Conservation (phyloP, 92 coral and sea anemone species). For the Hydrozoanthus gracilis region DNA sequence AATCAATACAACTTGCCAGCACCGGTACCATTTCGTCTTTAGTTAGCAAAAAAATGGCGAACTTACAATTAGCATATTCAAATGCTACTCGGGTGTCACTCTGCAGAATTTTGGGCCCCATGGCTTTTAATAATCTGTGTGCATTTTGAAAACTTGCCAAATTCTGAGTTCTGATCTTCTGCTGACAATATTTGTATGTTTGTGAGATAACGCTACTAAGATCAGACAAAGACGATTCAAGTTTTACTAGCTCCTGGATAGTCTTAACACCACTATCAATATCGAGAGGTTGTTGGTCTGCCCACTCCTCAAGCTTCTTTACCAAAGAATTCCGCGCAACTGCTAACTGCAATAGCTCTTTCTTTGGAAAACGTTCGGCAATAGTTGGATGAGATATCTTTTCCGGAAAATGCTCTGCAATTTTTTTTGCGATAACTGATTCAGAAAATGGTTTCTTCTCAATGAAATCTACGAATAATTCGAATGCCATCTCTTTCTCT, state of each 20-base stretch:
- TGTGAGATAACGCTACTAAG: conserved; percentile 40
- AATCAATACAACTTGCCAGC: conserved; percentile 32
- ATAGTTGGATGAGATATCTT: conserved; percentile 51
- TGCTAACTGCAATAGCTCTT: conserved; percentile 14
- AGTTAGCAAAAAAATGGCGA: conserved; percentile 46
- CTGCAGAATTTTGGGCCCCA: conserved; percentile 60
- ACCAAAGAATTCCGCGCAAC: conserved; percentile 46
- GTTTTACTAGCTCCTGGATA: conserved; percentile 58
- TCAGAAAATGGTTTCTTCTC: conserved; percentile 38
- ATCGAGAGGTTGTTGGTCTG: conserved; percentile 25
- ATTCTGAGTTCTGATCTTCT: not conserved
- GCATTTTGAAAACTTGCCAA: conserved; percentile 60
- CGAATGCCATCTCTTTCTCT: conserved; percentile 58
- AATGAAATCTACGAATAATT: conserved; percentile 42
- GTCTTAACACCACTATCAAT: conserved; percentile 61
- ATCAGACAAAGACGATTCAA: conserved; percentile 55
- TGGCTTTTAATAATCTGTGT: conserved; percentile 72
- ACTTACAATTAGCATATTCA: conserved; percentile 66
- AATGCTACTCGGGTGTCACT: conserved; percentile 59
- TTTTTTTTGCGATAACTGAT: conserved; percentile 50
- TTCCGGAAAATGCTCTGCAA: conserved; percentile 49
- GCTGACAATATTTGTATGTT: conserved; percentile 41
- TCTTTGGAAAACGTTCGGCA: not conserved
- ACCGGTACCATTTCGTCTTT: conserved; percentile 3
- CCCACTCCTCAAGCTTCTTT: conserved; percentile 59